Evolutionary conservation across 2,888 invertebrate species (phyloP), one percentile per base, ranked within the genome.

Genomic region (Flexamia atlantica): DNA sequence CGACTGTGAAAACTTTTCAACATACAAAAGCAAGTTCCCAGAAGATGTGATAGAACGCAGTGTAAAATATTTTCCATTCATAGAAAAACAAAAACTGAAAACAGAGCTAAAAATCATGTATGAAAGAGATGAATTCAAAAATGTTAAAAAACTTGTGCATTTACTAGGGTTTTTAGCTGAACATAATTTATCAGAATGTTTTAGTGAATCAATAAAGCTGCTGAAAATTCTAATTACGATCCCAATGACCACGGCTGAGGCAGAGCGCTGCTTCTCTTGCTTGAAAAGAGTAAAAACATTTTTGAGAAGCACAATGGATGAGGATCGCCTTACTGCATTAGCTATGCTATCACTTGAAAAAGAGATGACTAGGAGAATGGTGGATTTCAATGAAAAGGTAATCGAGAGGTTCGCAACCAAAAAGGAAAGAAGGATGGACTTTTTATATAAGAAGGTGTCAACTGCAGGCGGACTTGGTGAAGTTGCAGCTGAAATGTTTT

Each of bases 251-350:
- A 86, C 87, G 30, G 68, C 87, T 28, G 88, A 88, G 84, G 84
- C 84, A 4, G 88, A 88, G 85, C 83, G 87, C 57, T 86, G 85
- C 82, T 87, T 88, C 79, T 87, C 87, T 17, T 85, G 86, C 9
- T 72, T 88, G 40, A 88, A 88, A 81, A 68, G 87, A 32, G 86
- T 88, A n/a, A 88, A 88, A 83, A 87, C 86, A 4, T 88, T 88
- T 84, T 57, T 87, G 20, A 82, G 86, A 79, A 88, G 86, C 84
- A 85, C 88, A 0, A 88, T 87, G 88, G 81, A 50, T 12, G 83
- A 88, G 70, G 87, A 87, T 9, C 82, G 88, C 70, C 84, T 89
- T 32, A 84, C 79, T 46, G 87, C 88, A 7, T 84, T 89, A 30
- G 86, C 87, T 14, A 87, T 88, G 88, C 79, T 87, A 40, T 85